Base-by-base conservation (phyloP, 2,888 invertebrate species). In the Polietes domitor region DNA sequence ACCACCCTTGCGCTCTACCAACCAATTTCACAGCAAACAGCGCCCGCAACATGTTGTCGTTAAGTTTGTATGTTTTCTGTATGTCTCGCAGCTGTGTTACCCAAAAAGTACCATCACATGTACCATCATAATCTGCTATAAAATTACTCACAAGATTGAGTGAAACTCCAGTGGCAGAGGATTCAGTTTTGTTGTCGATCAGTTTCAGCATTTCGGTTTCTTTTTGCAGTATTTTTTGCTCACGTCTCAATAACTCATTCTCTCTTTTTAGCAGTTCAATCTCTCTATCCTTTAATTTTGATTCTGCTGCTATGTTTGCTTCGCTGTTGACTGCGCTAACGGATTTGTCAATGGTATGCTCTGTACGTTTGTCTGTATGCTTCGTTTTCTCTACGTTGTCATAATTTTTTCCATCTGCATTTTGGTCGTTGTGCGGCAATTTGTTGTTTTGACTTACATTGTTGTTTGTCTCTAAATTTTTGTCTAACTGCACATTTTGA, bases 1-100 rank as follows among this genome's bases (percentile, higher is more conserved):
- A 17, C 65, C 65, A 76, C 2, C 9, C 9, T 2, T 68, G 65
- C 15, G 77, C 43, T 65, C 58, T 37, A 9, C 77, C 55, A 28
- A 28, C 68, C 7, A 77, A 12, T 0, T 77, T 70, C 12, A 37
- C 65, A n/a, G 58, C 37, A 9, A 77, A 19, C 7, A 76, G 12
- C 4, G 37, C 17, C 0, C 65, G 65, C 12, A 28, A 0, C 43
- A 70, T 43, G 15, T 70, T 70, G 19, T 55, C 43, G 15, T 68
- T 41, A 0, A 77, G 15, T 10, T 17, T 3, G 28, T 77, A 70
- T 1, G 58, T 55, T 1, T 28, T n/a, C 1, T 12, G 41, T 2
- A 76, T 17, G 12, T 41, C 55, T 4, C n/a, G 32, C 0, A 76
- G 17, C 15, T 76, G 68, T 41, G 21, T 6, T 12, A 47, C 37